A percentile compares a stretch with the other conserved stretches of the same genome.
Conservation (phyloP, 2,888 invertebrate genomes). For the Drosophila atripex region DNA sequence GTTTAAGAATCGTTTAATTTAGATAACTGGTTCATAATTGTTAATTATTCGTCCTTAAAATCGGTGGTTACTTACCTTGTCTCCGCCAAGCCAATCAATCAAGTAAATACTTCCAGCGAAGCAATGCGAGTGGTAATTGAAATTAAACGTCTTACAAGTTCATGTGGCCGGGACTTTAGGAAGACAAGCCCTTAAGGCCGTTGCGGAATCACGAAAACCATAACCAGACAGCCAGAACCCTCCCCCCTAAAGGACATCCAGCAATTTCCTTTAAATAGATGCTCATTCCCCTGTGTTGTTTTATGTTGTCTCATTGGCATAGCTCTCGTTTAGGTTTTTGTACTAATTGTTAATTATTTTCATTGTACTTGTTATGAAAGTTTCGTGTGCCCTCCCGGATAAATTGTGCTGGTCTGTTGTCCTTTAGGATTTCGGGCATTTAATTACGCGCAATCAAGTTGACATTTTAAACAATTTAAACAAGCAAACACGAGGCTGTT, state of each 20-base stretch:
- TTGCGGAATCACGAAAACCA: slow-evolving; percentile 8
- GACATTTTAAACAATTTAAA: slow-evolving; percentile 80
- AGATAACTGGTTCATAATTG: background rate
- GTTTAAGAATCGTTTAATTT: background rate
- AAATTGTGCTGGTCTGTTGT: slow-evolving; percentile 41
- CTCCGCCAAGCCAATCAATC: slow-evolving; percentile 8
- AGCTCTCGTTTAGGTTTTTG: slow-evolving; percentile 63
- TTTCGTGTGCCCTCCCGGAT: slow-evolving; percentile 31
- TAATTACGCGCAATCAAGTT: slow-evolving; percentile 81
- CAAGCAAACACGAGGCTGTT: slow-evolving; percentile 61
- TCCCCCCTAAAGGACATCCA: background rate
- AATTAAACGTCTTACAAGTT: slow-evolving; percentile 52
- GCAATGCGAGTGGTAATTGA: slow-evolving; percentile 66
- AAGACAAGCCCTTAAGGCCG: slow-evolving; percentile 55
- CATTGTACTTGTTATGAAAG: slow-evolving; percentile 74
- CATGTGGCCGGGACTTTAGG: slow-evolving; percentile 42
- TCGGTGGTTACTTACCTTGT: background rate
- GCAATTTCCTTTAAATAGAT: slow-evolving; percentile 8
- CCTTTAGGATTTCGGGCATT: slow-evolving; percentile 76
- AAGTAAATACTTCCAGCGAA: slow-evolving; percentile 8
- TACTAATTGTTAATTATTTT: slow-evolving; percentile 78
- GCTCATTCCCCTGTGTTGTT: slow-evolving; percentile 19
- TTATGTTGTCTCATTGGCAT: slow-evolving; percentile 56
- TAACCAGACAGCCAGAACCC: slow-evolving; percentile 12
- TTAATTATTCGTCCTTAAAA: background rate